A percentile compares a stretch with the other conserved stretches of the same genome.
These are phyloP conservation scores for Crematogaster levior DNA, from an alignment of 2,888 invertebrate species.

Conservation along the genomic window DNA sequence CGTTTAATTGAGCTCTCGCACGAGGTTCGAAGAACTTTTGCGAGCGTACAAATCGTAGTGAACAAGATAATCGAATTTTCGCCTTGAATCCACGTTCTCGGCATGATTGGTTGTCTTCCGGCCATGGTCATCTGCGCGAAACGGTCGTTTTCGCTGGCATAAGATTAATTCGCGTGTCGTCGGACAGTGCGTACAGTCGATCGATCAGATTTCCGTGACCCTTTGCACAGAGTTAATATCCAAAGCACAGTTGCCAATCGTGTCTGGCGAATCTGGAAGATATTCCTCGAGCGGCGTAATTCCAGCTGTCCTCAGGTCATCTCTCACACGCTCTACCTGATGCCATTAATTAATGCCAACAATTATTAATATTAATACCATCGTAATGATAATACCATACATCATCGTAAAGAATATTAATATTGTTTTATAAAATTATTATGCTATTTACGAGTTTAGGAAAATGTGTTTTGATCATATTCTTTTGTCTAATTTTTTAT, in stretches of 20 bases:
- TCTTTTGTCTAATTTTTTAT: background rate
- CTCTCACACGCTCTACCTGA: conserved; percentile 87
- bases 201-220: conserved; percentile 79
- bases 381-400: background rate
- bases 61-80: conserved; percentile 45
- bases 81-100: conserved; percentile 1
- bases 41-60: conserved; percentile 19
- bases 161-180: conserved; percentile 58
- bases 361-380: conserved; percentile 11
- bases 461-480: background rate
- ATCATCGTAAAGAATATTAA: background rate
- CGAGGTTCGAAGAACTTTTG: conserved; percentile 44
- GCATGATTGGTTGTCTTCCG: background rate
- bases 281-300: conserved; percentile 88
- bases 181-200: conserved; percentile 45
- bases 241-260: conserved; percentile 88
- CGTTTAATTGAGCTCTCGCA: conserved; percentile 45
- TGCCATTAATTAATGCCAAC: too few relatives aligned
- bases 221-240: conserved; percentile 82
- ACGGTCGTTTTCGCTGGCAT: conserved; percentile 35
- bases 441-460: background rate
- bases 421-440: background rate
- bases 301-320: conserved; percentile 88
- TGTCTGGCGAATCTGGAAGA: conserved; percentile 86
- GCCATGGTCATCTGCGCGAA: conserved; percentile 11